Percentiles rank a stretch among this genome's conserved stretches.
phyloP scores from a whole-genome alignment of 2,888 invertebrate species.

The Plutella xylostella region DNA sequence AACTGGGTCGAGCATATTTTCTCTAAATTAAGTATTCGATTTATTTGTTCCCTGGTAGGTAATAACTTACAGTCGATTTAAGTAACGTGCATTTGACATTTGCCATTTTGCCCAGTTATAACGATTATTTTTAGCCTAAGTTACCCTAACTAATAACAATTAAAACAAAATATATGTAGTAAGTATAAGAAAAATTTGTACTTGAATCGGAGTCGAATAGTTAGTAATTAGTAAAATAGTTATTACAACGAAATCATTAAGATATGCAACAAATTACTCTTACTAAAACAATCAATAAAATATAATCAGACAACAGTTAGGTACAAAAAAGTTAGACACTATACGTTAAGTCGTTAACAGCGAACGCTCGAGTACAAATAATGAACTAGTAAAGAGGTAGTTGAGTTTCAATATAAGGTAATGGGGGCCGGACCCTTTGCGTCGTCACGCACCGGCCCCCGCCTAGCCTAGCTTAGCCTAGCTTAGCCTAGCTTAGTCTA shows the following conservation, averaged over 20 bases:
- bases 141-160: constrained; percentile 64
- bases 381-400: constrained; percentile 67
- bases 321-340: constrained; percentile 48
- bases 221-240: not conserved
- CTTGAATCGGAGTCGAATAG: constrained; percentile 63
- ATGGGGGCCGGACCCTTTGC: constrained; percentile 59
- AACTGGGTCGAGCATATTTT: no score
- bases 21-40: no score
- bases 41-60: not conserved
- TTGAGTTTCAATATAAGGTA: constrained; percentile 60
- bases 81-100: constrained; percentile 1
- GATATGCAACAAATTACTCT: constrained; percentile 42
- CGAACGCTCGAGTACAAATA: constrained; percentile 48
- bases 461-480: constrained; percentile 23
- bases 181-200: constrained; percentile 51
- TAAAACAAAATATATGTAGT: constrained; percentile 63
- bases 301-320: constrained; percentile 63
- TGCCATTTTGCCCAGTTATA: constrained; percentile 1
- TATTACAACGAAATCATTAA: constrained; percentile 8
- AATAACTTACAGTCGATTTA: no score
- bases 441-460: constrained; percentile 52
- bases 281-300: constrained; percentile 61
- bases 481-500: constrained; percentile 47
- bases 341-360: constrained; percentile 54
- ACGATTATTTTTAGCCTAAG: constrained; percentile 26